Evolutionary conservation across 2,888 invertebrate species (phyloP), one percentile per base, ranked within the genome.

Genomic region (Chloroclysta siterata): DNA sequence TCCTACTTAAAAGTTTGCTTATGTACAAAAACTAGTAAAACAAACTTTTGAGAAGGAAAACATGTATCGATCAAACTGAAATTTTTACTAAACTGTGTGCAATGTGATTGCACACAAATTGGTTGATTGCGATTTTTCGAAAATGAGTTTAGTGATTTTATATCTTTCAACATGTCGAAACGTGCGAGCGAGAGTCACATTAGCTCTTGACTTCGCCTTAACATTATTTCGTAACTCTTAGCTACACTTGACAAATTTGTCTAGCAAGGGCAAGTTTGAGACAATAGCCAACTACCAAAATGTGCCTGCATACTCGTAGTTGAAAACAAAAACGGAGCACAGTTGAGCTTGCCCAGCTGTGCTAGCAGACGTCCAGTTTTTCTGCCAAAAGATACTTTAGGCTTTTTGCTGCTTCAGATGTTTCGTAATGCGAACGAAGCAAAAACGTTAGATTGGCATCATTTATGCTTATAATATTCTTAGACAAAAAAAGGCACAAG

Each of bases 321-420:
- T 62, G 59, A 14, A 53, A 59, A 66, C 58, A 65, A 63, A 63
- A 66, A 62, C 58, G 41, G 13, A 28, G 17, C 48, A 44, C 56
- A 53, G 59, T 53, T 57, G 48, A 53, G 54, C 7, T 29, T 51
- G 39, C 41, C 59, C 66, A 66, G 62, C 66, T 66, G 66, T 42
- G 59, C 61, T 57, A 52, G 47, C 57, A 56, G 53, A 60, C 46
- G 44, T 39, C 53, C 59, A 28, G 53, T 66, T 62, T 66, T 66
- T 65, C 61, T 53, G 55, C 59, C 53, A 57, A 63, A 60, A 58
- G 51, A 61, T 58, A 51, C 50, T 51, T 50, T 39, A 28, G 52
- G 36, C 60, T 64, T 64, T 67, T 55, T 63, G 60, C 60, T 47
- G 42, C 51, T 52, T 47, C 54, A 59, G 61, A 44, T 63, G 61